A percentile compares a stretch with the other conserved stretches of the same genome.
Evolutionary conservation across 2,113 vertebrate genomes (phyloP).

Genomic region (Hemiprocne comata): DNA sequence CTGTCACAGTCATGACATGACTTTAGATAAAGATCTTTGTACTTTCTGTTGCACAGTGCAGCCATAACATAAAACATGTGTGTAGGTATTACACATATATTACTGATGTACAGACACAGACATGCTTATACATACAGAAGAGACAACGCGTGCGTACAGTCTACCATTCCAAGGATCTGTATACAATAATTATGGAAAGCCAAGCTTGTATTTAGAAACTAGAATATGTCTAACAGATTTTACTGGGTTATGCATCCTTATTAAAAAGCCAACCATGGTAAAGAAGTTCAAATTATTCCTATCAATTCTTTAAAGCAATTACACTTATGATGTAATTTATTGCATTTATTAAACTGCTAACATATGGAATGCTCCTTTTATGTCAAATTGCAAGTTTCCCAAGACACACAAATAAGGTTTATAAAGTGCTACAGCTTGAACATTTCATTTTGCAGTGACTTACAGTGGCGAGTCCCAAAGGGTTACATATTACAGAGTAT

Average conservation of each 20-base stretch:
- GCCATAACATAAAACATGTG: background rate
- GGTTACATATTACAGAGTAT: background rate
- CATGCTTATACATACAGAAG: background rate
- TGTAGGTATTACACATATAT: background rate
- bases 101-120: background rate
- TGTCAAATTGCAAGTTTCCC: constrained; percentile 54
- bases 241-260: background rate
- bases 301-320: constrained; percentile 24
- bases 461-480: constrained; percentile 21
- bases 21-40: background rate
- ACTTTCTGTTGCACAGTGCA: background rate
- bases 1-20: background rate
- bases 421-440: constrained; percentile 36
- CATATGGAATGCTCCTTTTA: constrained; percentile 58
- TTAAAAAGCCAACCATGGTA: background rate
- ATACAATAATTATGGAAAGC: background rate
- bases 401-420: background rate
- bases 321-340: constrained; percentile 21
- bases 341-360: constrained; percentile 39
- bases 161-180: background rate
- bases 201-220: background rate
- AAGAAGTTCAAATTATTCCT: constrained; percentile 32
- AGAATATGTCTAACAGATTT: background rate
- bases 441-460: constrained; percentile 43
- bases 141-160: background rate